These are phyloP conservation scores for Bovichtus variegatus DNA, from an alignment of 2,797 vertebrate species.

Conservation along the genomic window DNA sequence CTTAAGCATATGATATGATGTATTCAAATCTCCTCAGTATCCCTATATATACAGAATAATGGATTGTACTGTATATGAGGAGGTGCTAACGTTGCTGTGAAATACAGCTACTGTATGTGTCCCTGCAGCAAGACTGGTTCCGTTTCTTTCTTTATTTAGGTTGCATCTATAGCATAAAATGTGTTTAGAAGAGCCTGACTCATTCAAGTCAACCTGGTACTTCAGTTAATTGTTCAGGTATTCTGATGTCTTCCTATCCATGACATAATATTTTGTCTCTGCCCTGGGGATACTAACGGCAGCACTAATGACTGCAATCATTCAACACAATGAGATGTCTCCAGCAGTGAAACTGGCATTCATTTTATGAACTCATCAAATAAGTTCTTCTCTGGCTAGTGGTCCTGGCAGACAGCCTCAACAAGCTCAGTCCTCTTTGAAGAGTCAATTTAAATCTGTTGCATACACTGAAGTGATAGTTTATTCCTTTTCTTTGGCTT, in stretches of 20 bases:
- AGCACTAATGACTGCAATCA: slow-evolving; percentile 67
- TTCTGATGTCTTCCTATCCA: slow-evolving; percentile 35
- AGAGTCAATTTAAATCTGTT: slow-evolving; percentile 68
- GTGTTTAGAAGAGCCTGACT: not conserved
- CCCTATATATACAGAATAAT: not conserved
- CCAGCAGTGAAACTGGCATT: slow-evolving; percentile 75
- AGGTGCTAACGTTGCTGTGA: not conserved
- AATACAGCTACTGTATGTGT: not conserved
- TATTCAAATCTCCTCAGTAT: not conserved
- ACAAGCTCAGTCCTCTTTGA: slow-evolving; percentile 64
- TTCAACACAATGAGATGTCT: slow-evolving; percentile 65
- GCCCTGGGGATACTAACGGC: slow-evolving; percentile 46
- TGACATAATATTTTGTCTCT: slow-evolving; percentile 48
- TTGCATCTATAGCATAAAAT: not conserved
- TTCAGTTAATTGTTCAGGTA: slow-evolving; percentile 49
- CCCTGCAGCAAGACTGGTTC: not conserved
- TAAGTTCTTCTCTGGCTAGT: slow-evolving; percentile 61
- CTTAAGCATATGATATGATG: slow-evolving; percentile 1
- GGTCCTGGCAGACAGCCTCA: slow-evolving; percentile 70
- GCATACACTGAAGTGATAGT: slow-evolving; percentile 62
- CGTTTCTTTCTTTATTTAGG: not conserved
- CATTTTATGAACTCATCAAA: slow-evolving; percentile 69
- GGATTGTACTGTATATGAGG: not conserved
- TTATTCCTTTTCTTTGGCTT: slow-evolving; percentile 52
- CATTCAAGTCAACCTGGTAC: slow-evolving; percentile 26